Conservation (phyloP, 2,113 vertebrate genomes). For the Cebus imitator region DNA sequence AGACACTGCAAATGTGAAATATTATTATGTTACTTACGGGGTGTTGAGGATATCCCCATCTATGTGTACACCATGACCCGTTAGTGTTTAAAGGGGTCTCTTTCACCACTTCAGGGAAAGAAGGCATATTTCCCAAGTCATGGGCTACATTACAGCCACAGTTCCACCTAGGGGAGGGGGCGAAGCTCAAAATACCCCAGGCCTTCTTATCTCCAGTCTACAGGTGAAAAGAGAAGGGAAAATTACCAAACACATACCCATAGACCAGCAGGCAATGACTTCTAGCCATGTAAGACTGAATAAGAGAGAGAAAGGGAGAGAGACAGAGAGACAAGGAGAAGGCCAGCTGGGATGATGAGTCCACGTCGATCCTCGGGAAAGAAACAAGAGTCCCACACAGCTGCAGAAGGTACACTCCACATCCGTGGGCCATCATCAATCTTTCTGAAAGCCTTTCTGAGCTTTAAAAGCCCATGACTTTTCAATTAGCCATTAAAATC, state of each 20-base stretch:
- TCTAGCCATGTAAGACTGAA: neutral
- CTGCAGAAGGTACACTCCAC: neutral
- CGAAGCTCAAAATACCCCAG: neutral
- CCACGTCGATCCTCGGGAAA: neutral
- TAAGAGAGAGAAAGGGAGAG: neutral
- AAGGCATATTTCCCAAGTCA: neutral
- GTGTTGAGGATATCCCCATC: neutral
- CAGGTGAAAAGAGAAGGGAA: neutral
- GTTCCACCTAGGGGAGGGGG: neutral
- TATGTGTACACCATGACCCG: neutral
- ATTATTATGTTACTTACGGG: constrained; percentile 2
- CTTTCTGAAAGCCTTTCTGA: constrained; percentile 53
- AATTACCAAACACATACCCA: neutral
- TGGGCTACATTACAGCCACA: neutral
- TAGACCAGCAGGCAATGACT: neutral
- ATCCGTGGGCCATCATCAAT: neutral
- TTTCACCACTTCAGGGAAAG: neutral
- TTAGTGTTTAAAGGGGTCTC: constrained; percentile 13
- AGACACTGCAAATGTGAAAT: neutral
- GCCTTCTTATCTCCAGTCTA: neutral
- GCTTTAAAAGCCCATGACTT: constrained; percentile 49
- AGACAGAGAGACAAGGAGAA: neutral
- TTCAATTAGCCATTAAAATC: constrained; percentile 55
- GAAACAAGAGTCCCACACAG: neutral
- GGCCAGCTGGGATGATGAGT: neutral